A percentile compares a stretch with the other conserved stretches of the same genome.
phyloP scores from a whole-genome alignment of 2,113 vertebrate genomes.

The Cebus imitator region DNA sequence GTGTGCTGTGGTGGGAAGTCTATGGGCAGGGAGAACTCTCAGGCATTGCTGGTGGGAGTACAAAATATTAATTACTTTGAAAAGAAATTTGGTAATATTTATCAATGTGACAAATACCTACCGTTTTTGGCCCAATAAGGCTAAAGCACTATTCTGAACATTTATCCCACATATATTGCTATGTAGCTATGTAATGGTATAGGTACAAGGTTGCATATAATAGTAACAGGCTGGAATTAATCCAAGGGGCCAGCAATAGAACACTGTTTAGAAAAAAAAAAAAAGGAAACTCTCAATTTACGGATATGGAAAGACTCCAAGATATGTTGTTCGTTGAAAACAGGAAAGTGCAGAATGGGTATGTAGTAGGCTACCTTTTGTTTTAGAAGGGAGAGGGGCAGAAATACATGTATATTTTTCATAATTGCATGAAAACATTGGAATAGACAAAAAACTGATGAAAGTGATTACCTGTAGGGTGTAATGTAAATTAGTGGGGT shows the following conservation, averaged over 20 bases:
- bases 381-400: not conserved
- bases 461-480: not conserved
- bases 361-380: not conserved
- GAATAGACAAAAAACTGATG: not conserved
- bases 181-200: not conserved
- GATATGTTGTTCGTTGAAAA: not conserved
- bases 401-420: not conserved
- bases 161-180: not conserved
- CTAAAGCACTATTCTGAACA: not conserved
- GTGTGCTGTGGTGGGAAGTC: not conserved
- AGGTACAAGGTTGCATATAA: not conserved
- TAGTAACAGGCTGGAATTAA: not conserved
- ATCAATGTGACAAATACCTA: not conserved
- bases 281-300: not conserved
- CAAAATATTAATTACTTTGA: not conserved
- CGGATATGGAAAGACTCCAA: not conserved
- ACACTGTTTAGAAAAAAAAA: not conserved
- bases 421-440: not conserved
- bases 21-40: too few species aligned
- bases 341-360: not conserved
- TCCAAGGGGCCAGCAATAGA: not conserved
- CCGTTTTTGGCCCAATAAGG: not conserved
- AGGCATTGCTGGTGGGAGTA: not conserved
- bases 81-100: not conserved
- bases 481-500: not conserved